These are phyloP conservation scores for Apostichopus parvimensis DNA, from an alignment of 35 echinoderm and acorn worm genomes.

Conservation along the genomic window DNA sequence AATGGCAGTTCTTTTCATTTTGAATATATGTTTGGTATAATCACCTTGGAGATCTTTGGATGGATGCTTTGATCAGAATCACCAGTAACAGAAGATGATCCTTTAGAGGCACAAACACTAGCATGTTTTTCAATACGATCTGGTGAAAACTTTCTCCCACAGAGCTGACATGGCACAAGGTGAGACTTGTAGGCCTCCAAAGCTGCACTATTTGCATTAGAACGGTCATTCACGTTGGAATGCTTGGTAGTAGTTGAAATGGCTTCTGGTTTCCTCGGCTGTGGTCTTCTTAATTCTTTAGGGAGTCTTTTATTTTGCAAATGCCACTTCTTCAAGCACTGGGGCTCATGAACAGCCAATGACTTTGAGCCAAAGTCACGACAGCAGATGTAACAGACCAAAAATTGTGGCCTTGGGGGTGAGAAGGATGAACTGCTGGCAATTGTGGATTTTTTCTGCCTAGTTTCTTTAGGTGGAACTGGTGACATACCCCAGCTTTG, in stretches of 20 bases:
- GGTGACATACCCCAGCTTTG: neutral
- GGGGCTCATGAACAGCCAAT: constrained; percentile 84
- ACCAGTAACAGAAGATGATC: neutral
- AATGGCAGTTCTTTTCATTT: too few species aligned
- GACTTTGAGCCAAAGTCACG: constrained; percentile 96
- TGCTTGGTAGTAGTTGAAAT: constrained; percentile 26
- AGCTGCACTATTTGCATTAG: constrained; percentile 78
- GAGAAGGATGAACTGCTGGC: neutral
- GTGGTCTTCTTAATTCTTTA: constrained; percentile 60
- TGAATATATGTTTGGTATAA: neutral
- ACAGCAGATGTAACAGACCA: constrained; percentile 94
- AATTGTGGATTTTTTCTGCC: neutral
- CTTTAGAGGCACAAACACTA: constrained; percentile 56
- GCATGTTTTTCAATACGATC: constrained; percentile 84
- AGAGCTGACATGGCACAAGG: constrained; percentile 81
- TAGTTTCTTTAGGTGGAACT: neutral
- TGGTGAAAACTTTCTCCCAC: constrained; percentile 78
- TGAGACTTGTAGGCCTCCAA: constrained; percentile 75
- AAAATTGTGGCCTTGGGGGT: constrained; percentile 58
- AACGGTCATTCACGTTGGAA: constrained; percentile 59
- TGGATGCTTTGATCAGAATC: neutral
- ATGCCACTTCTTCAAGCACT: constrained; percentile 67
- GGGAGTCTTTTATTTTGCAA: constrained; percentile 84
- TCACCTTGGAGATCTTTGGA: neutral
- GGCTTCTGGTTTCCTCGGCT: constrained; percentile 86